Conservation (phyloP, 1,140 invertebrate species). For the Caligus rogercresseyi region DNA sequence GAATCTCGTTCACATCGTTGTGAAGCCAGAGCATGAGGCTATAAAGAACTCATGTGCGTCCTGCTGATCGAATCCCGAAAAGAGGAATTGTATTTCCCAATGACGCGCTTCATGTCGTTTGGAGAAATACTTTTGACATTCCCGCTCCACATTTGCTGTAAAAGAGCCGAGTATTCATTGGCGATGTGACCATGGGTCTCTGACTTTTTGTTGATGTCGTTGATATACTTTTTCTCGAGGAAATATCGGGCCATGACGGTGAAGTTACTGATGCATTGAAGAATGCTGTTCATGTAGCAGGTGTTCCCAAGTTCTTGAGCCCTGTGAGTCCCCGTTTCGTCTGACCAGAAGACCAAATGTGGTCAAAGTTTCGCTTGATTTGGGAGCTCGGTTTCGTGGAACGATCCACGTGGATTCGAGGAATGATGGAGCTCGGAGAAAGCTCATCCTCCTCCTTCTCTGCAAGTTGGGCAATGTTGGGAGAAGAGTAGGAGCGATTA, state of each 20-base stretch:
- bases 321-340: conserved; percentile 9
- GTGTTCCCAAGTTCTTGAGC: conserved; percentile 40
- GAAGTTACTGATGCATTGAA: conserved; percentile 54
- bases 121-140: conserved; percentile 51
- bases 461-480: conserved; percentile 11
- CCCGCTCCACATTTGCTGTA: conserved; percentile 51
- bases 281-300: conserved; percentile 43
- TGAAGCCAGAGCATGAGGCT: conserved; percentile 78
- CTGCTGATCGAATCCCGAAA: conserved; percentile 68
- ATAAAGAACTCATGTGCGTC: conserved; percentile 88
- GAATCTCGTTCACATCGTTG: conserved; percentile 57
- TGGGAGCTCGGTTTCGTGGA: background rate
- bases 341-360: background rate
- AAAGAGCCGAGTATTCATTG: conserved; percentile 51
- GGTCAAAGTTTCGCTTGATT: background rate
- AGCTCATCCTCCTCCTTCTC: background rate
- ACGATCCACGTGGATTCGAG: conserved; percentile 1
- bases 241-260: conserved; percentile 54
- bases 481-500: conserved; percentile 15
- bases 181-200: conserved; percentile 32
- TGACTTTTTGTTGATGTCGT: conserved; percentile 9
- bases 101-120: conserved; percentile 36
- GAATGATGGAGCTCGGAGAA: background rate
- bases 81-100: conserved; percentile 54
- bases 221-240: conserved; percentile 29